Evolutionary conservation across 2,797 vertebrate genomes (phyloP).

Genomic region (Ceryle rudis): DNA sequence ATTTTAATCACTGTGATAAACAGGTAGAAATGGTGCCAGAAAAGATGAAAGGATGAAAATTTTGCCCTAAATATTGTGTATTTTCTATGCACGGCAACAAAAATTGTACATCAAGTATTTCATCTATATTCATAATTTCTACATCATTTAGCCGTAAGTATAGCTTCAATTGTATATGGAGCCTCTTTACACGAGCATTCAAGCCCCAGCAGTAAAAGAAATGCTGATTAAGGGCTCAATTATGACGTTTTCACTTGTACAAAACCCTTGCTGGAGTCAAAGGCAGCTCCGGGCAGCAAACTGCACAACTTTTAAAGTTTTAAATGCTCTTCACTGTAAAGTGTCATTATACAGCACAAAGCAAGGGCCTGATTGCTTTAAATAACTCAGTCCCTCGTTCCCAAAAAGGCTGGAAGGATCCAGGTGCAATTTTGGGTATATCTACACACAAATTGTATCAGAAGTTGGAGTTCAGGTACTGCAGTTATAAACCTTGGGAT

Average conservation of each 20-base stretch:
- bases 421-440: not conserved
- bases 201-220: conserved; percentile 54
- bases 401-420: not conserved
- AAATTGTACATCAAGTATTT: conserved; percentile 46
- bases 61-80: conserved; percentile 26
- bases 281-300: conserved; percentile 18
- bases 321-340: not conserved
- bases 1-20: conserved; percentile 14
- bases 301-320: not conserved
- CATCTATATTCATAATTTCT: conserved; percentile 64
- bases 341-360: not conserved
- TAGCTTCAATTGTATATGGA: conserved; percentile 43
- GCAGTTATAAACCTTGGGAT: not conserved
- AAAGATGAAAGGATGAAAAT: conserved; percentile 56
- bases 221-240: conserved; percentile 61
- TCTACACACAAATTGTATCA: not conserved
- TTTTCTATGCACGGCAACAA: not conserved
- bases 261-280: conserved; percentile 9
- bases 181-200: conserved; percentile 38
- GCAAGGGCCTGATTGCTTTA: not conserved
- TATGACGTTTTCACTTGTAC: conserved; percentile 5
- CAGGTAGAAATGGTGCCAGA: conserved; percentile 55
- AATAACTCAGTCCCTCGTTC: not conserved
- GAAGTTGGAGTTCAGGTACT: not conserved
- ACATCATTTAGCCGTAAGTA: conserved; percentile 45